Evolutionary conservation across 2,113 vertebrate genomes (phyloP), one percentile per base, ranked within the genome.

Genomic region (Pygoscelis antarcticus): DNA sequence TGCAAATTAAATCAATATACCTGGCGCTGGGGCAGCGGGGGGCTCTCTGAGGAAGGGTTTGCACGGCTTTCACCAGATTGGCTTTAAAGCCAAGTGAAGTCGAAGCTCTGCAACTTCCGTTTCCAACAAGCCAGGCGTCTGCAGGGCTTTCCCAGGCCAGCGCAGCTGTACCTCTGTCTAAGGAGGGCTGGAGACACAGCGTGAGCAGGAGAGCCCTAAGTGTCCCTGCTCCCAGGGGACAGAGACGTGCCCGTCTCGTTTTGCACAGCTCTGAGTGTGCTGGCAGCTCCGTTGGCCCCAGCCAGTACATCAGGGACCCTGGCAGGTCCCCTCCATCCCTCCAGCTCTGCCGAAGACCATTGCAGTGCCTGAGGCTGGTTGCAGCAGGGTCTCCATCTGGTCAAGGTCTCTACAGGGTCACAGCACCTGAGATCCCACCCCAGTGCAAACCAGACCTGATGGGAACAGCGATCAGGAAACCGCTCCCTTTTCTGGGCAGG

Each of bases 1-100:
- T 97, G 96, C 86, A 92, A 95, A 96, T 96, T 83, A 90, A 93
- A 94, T 86, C 92, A 90, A 74, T 91, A 51, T 86, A 96, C 92
- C 95, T 97, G 92, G 90, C 5, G 60, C 49, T 58, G 79, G 61
- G 70, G n/a, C 1, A 2, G 58, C 2, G 4, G 11, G 23, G 16
- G 17, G 36, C 7, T 83, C 80, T 80, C 78, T 51, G 57, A 2
- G 9, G 69, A 89, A 58, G 74, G 58, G 32, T 74, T 84, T 87
- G 87, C 76, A n/a, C 1, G 0, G 18, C 36, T 77, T 44, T 74
- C 62, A 55, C 80, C 77, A 62, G 49, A 36, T n/a, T n/a, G 17
- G 17, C 55, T 84, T 89, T 77, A 90, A 78, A 84, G 42, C 76
- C 65, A 17, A 57, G 77, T 0, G 32, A 87, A 95, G 83, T 25